Base-by-base conservation (phyloP, 2,888 invertebrate species). In the Craniophora ligustri region DNA sequence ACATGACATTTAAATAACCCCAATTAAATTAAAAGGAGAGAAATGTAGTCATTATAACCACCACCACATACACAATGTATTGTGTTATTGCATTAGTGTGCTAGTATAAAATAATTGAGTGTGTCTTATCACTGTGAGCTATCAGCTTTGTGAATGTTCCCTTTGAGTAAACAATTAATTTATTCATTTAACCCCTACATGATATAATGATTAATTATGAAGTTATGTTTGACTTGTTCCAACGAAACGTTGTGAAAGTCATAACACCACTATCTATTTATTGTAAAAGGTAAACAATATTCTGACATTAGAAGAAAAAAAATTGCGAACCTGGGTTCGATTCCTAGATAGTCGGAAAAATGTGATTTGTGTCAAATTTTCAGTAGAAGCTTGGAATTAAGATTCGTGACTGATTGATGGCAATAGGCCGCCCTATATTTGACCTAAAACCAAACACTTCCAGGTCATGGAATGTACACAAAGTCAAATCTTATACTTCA, bases 171-270 rank as follows among this genome's bases (percentile, higher is more conserved):
- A 71, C 67, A 67, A 47, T 47, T 54, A 46, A 55, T 58, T 38
- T 41, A 40, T 48, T 62, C 26, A 56, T 63, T 49, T 48, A 45
- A 58, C 38, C 50, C 36, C 15, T 11, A 32, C 50, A 44, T 56
- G 32, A 49, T 59, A 51, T 51, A 49, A 46, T 61, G 70, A 72
- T 61, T 61, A 56, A 59, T 64, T 56, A 55, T 60, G 40, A 55
- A 67, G 65, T 57, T 53, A 21, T 26, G 36, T 58, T 48, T 57
- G 54, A 60, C 38, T 23, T 40, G 55, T 54, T 57, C 59, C 40
- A 48, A 26, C 7, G 30, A 49, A 18, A 28, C 26, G 51, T 49
- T 38, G 46, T 18, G 23, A 40, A 46, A 36, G 34, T 14, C 16
- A 39, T 42, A 46, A 50, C 8, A 36, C 31, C 34, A n/a, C 21